Percentiles rank a stretch among this genome's conserved stretches.
Conservation (phyloP, 2,797 vertebrate species). For the Myioborus melanocephalus region DNA sequence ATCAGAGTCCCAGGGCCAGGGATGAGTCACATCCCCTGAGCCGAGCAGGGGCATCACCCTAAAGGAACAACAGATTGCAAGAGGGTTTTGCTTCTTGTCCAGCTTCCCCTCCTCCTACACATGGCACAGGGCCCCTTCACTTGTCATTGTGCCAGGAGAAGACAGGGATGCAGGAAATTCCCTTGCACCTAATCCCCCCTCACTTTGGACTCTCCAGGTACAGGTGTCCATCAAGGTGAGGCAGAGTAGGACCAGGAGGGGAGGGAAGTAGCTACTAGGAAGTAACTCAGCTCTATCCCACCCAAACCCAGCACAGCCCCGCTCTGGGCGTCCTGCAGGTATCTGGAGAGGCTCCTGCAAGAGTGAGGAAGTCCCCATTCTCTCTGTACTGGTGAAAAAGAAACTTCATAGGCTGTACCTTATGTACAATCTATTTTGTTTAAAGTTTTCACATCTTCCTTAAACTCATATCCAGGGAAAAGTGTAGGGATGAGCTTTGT, state of each 20-base stretch:
- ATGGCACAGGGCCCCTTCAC: neutral
- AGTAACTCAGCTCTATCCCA: neutral
- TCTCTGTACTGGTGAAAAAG: neutral
- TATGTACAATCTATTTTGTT: no score
- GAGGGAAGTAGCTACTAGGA: neutral
- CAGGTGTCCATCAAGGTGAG: neutral
- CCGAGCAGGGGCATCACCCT: neutral
- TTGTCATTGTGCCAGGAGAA: neutral
- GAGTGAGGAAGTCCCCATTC: accelerated
- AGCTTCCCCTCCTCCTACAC: accelerated
- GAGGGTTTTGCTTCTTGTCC: neutral
- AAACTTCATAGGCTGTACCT: accelerated
- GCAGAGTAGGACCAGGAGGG: neutral
- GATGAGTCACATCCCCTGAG: neutral
- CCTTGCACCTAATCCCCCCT: neutral
- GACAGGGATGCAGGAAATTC: neutral
- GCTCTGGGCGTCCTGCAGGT: neutral
- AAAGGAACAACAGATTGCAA: neutral
- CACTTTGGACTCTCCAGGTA: neutral
- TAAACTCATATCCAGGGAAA: neutral
- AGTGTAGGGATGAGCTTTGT: neutral
- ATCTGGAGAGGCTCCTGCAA: neutral
- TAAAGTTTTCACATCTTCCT: neutral
- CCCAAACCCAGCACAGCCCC: neutral
- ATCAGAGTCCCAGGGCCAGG: neutral